Percentiles rank a stretch among this genome's conserved stretches.
Evolutionary conservation across 2,113 vertebrate species (phyloP).

Genomic region (Edolisoma coerulescens): DNA sequence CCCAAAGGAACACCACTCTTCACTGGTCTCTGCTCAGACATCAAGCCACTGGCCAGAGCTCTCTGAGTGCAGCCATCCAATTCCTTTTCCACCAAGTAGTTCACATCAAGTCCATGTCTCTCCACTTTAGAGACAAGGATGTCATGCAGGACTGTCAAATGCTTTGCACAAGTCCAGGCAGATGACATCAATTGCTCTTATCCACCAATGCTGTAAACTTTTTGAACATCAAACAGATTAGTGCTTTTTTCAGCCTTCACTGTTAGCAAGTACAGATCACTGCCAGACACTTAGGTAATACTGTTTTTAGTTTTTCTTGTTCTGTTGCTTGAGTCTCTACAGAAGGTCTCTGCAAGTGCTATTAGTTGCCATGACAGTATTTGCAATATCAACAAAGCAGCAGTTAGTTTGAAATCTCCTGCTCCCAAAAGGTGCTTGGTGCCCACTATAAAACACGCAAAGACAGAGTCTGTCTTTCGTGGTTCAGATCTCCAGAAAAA

Average conservation of each 20-base stretch:
- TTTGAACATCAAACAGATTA: not conserved
- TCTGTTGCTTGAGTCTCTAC: not conserved
- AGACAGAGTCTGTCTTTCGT: not conserved
- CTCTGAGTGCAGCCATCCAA: not conserved
- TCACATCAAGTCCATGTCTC: not conserved
- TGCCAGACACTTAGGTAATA: not conserved
- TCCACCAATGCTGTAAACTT: not conserved
- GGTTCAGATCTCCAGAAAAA: not conserved
- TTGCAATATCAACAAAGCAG: not conserved
- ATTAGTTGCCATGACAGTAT: constrained; percentile 6
- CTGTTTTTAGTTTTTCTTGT: not conserved
- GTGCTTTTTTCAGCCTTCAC: not conserved
- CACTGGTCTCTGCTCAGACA: not conserved
- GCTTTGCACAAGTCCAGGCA: not conserved
- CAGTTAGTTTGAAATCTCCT: not conserved
- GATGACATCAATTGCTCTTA: not conserved
- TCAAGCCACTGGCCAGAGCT: not conserved
- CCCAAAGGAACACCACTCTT: not conserved
- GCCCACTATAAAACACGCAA: not conserved
- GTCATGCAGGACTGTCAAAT: not conserved
- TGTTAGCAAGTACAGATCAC: not conserved
- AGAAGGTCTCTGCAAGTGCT: not conserved
- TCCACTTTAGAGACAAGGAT: not conserved
- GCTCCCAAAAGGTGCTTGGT: not conserved
- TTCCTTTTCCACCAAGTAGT: not conserved